Conservation (phyloP, 2,113 vertebrate genomes). For the Podarcis cretensis region DNA sequence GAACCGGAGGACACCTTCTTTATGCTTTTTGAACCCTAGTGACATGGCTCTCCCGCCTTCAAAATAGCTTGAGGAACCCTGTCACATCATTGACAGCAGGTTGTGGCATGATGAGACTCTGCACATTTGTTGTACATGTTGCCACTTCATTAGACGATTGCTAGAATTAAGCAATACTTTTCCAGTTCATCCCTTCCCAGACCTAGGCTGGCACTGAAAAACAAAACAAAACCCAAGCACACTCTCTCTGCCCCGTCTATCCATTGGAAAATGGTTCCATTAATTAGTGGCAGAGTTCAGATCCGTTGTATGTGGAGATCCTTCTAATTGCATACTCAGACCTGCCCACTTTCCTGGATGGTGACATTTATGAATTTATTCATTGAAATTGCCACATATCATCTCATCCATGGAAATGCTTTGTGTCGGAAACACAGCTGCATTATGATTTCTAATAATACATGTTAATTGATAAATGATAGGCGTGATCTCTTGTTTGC, state of each 20-base stretch:
- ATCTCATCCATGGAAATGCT: constrained; percentile 61
- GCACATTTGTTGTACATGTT: background rate
- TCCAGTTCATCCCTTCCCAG: constrained; percentile 13
- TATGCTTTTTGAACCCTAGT: background rate
- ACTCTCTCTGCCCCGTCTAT: background rate
- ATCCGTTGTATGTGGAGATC: constrained; percentile 41
- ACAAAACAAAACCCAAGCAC: constrained; percentile 6
- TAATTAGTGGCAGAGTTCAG: constrained; percentile 61
- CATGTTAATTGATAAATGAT: constrained; percentile 72
- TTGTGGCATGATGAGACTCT: background rate
- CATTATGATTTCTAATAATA: constrained; percentile 68
- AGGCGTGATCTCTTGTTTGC: constrained; percentile 54
- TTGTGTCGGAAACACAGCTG: constrained; percentile 63
- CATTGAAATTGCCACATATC: constrained; percentile 60
- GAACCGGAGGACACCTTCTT: too few relatives aligned
- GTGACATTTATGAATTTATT: constrained; percentile 63
- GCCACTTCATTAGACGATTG: constrained; percentile 5
- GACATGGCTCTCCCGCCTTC: background rate
- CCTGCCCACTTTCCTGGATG: constrained; percentile 54
- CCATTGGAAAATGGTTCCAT: constrained; percentile 53
- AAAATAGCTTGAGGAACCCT: background rate
- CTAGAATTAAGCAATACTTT: constrained; percentile 32
- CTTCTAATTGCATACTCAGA: constrained; percentile 57
- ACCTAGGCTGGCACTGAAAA: background rate
- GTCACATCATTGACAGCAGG: background rate